These are phyloP conservation scores for Cynocephalus volans DNA, from an alignment of 2,113 vertebrate species.

Conservation along the genomic window DNA sequence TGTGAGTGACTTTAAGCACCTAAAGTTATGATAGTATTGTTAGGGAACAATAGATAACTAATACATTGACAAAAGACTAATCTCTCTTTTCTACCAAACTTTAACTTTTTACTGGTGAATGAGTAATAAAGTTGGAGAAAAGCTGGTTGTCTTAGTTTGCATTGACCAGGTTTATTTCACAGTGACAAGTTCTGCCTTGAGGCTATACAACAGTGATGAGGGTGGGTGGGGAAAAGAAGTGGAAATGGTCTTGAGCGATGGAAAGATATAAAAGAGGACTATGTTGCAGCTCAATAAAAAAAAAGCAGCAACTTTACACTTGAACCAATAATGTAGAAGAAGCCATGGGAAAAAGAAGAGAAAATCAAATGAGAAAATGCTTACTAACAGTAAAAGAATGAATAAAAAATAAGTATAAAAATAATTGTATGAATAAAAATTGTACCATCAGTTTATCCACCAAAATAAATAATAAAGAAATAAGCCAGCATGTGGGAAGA, in stretches of 20 bases:
- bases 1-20: not conserved
- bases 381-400: not conserved
- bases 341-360: not conserved
- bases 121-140: not conserved
- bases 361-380: not conserved
- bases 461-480: constrained; percentile 1
- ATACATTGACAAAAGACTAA: not conserved
- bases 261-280: not conserved
- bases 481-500: not conserved
- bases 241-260: not conserved
- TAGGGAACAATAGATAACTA: not conserved
- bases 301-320: not conserved
- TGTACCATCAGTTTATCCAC: not conserved
- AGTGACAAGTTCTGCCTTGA: not conserved
- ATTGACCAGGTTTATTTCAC: not conserved
- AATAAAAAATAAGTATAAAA: not conserved
- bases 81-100: not conserved
- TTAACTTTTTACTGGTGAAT: not conserved
- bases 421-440: not conserved
- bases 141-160: not conserved
- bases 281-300: not conserved
- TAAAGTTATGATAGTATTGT: not conserved
- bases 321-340: not conserved
- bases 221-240: not conserved
- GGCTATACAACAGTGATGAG: not conserved